Conservation (phyloP, 2,797 vertebrate genomes). For the Acanthis flammea region DNA sequence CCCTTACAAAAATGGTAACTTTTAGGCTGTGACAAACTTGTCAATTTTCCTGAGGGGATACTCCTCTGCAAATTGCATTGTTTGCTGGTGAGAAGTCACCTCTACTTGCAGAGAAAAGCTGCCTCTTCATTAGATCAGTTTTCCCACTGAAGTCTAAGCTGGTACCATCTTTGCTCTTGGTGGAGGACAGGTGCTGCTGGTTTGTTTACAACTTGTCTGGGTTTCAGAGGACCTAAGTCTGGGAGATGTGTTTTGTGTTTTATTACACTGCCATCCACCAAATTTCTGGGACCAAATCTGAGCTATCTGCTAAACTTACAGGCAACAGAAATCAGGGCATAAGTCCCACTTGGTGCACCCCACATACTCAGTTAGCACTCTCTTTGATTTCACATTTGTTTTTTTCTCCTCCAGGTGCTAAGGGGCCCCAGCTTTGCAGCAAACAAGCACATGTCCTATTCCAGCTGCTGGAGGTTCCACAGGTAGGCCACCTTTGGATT, state of each 20-base stretch:
- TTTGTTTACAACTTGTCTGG: fast-evolving
- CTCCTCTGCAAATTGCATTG: neutral
- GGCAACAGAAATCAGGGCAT: neutral
- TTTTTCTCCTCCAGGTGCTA: fast-evolving
- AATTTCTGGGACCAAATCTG: neutral
- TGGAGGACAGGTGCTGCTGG: fast-evolving
- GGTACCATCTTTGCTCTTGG: neutral
- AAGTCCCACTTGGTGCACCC: neutral
- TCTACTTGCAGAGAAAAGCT: neutral
- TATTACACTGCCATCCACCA: neutral
- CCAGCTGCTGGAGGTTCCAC: neutral
- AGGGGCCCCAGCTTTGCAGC: neutral
- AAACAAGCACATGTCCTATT: neutral
- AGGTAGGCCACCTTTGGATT: neutral
- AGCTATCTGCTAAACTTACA: fast-evolving
- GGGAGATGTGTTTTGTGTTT: neutral
- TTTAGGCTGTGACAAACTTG: neutral
- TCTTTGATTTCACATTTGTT: neutral
- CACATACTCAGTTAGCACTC: neutral
- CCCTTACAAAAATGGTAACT: neutral
- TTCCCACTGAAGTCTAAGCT: neutral
- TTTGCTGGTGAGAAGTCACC: neutral
- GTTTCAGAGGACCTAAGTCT: neutral
- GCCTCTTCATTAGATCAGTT: neutral
- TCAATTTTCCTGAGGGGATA: neutral